phyloP scores from a whole-genome alignment of 1,140 invertebrate species.

The Oncopodura yosiiana region DNA sequence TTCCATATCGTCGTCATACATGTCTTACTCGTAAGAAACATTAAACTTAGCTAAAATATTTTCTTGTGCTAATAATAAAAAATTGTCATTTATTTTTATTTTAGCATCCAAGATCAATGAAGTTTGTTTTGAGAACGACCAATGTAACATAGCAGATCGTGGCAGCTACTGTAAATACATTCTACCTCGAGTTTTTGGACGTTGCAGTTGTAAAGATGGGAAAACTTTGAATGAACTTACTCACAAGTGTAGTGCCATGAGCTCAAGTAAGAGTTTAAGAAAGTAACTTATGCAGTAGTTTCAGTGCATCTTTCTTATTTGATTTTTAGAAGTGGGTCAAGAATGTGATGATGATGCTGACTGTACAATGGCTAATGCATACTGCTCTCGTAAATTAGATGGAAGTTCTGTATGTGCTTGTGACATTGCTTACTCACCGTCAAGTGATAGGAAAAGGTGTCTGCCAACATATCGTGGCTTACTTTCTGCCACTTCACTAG shows the following conservation, averaged over 20 bases:
- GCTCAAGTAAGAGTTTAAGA: conserved; percentile 23
- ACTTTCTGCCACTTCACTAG: conserved; percentile 56
- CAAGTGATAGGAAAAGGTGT: conserved; percentile 27
- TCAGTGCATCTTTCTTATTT: conserved; percentile 21
- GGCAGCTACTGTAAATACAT: conserved; percentile 78
- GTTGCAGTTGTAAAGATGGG: conserved; percentile 57
- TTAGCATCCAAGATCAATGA: conserved; percentile 72
- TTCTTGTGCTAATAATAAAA: not conserved
- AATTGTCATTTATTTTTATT: conserved; percentile 37
- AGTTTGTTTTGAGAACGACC: conserved; percentile 79
- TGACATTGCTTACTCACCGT: conserved; percentile 33
- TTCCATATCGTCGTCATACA: conserved; percentile 75
- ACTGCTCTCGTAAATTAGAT: conserved; percentile 31
- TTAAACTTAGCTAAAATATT: not conserved
- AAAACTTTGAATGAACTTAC: conserved; percentile 34
- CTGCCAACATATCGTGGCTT: conserved; percentile 54
- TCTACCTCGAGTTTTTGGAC: conserved; percentile 75
- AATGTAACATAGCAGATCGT: conserved; percentile 69
- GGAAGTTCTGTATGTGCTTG: conserved; percentile 36
- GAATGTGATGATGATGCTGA: conserved; percentile 33
- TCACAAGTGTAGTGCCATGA: conserved; percentile 45
- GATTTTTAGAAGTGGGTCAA: conserved; percentile 31
- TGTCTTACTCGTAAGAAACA: conserved; percentile 72
- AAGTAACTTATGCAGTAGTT: conserved; percentile 4
- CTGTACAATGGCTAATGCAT: conserved; percentile 31